Evolutionary conservation across 92 coral and sea anemone genomes (phyloP).

Genomic region (Palythoa grandiflora): DNA sequence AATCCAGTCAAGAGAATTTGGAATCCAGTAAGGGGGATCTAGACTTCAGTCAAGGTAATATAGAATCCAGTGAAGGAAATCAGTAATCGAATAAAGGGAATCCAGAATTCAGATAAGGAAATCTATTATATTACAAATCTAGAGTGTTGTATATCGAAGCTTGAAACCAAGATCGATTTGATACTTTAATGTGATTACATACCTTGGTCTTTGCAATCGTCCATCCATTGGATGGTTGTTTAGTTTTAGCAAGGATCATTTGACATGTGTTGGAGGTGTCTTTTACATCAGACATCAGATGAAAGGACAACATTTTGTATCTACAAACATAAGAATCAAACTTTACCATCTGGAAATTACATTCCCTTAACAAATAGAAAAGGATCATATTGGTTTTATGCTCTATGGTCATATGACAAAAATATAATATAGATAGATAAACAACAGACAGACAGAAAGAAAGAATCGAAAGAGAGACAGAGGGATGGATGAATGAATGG

Average conservation of each 20-base stretch:
- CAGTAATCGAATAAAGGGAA: not conserved
- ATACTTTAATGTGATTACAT: not conserved
- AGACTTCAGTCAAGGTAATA: no score
- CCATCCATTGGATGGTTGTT: constrained; percentile 31
- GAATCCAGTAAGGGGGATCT: no score
- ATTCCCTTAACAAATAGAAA: not conserved
- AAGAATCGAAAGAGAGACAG: not conserved
- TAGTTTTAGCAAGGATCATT: not conserved
- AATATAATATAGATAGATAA: no score
- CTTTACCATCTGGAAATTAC: not conserved
- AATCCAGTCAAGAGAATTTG: no score
- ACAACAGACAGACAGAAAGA: not conserved
- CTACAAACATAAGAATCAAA: not conserved
- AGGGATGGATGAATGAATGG: not conserved
- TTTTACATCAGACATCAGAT: constrained; percentile 4
- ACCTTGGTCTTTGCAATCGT: constrained; percentile 35
- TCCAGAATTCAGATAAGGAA: not conserved
- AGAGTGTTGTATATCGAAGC: no score
- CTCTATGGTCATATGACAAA: not conserved
- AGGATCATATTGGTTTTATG: no score
- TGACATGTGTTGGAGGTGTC: constrained; percentile 5
- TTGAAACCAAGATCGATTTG: no score
- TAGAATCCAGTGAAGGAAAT: no score
- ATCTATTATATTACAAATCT: no score
- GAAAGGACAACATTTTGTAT: constrained; percentile 9